Evolutionary conservation across 2,797 vertebrate species (phyloP).

Genomic region (Neomorphus geoffroyi): DNA sequence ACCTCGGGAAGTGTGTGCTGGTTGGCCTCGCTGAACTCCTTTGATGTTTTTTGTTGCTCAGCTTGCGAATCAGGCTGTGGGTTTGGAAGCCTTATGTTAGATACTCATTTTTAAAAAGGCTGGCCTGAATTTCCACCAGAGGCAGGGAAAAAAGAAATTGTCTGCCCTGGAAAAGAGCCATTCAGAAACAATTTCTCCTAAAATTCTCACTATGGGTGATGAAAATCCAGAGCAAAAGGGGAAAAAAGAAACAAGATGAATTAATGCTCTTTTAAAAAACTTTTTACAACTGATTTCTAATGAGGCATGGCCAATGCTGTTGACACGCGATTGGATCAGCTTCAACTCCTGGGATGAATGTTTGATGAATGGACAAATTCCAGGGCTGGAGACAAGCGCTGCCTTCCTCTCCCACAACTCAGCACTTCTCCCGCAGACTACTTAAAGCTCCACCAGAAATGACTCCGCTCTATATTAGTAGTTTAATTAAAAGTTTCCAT

Average conservation of each 20-base stretch:
- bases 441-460: conserved; percentile 19
- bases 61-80: background rate
- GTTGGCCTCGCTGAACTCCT: background rate
- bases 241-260: background rate
- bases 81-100: background rate
- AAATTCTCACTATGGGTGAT: background rate
- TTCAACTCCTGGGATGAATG: conserved; percentile 17
- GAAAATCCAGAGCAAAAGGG: conserved; percentile 15
- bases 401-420: conserved; percentile 29
- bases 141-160: background rate
- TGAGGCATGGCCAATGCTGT: conserved; percentile 44
- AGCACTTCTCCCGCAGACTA: conserved; percentile 36
- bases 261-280: conserved; percentile 32
- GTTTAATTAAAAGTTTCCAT: conserved; percentile 71
- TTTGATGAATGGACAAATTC: conserved; percentile 46
- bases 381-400: conserved; percentile 11
- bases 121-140: background rate
- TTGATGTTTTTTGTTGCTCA: background rate
- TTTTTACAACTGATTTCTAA: conserved; percentile 53
- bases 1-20: background rate
- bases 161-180: conserved; percentile 15
- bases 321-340: conserved; percentile 33
- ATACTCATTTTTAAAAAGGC: background rate
- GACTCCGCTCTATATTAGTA: background rate
- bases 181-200: conserved; percentile 24